Percentiles rank a stretch among this genome's conserved stretches.
Evolutionary conservation across 1,140 invertebrate genomes (phyloP).

Genomic region (Choristoneura fumiferana): DNA sequence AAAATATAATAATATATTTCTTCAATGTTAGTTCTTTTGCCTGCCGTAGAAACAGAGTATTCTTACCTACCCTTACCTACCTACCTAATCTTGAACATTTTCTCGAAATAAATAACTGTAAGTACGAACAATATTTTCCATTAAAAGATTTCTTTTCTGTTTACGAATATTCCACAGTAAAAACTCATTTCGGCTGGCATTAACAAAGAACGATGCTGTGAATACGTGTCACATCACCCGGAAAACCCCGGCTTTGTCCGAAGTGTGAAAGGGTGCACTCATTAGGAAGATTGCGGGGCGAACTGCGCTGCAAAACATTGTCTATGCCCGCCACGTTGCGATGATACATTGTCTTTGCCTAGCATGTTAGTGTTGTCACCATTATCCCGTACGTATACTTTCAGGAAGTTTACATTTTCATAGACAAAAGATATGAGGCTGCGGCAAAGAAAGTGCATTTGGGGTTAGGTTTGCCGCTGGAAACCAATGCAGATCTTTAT

Average conservation of each 20-base stretch:
- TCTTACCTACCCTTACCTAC: no score
- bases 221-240: slow-evolving; percentile 70
- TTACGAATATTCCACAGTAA: slow-evolving; percentile 1
- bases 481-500: slow-evolving; percentile 37
- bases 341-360: slow-evolving; percentile 48
- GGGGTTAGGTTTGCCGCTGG: slow-evolving; percentile 39
- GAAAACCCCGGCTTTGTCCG: slow-evolving; percentile 70
- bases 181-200: slow-evolving; percentile 54
- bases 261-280: slow-evolving; percentile 76
- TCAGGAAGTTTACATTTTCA: slow-evolving; percentile 29
- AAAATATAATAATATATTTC: no score
- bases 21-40: no score
- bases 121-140: background rate
- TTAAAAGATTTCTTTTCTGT: background rate
- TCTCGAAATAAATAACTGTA: no score
- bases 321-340: slow-evolving; percentile 18
- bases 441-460: slow-evolving; percentile 60
- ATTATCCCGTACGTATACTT: slow-evolving; percentile 16
- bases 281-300: slow-evolving; percentile 77
- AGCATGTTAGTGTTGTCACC: slow-evolving; percentile 24
- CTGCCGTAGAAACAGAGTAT: no score
- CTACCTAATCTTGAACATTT: no score
- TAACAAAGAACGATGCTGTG: slow-evolving; percentile 57
- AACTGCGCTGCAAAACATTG: slow-evolving; percentile 43
- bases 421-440: slow-evolving; percentile 44